A percentile compares a stretch with the other conserved stretches of the same genome.
These are phyloP conservation scores for Heliconius congener DNA, from an alignment of 1,140 invertebrate genomes.

Conservation along the genomic window DNA sequence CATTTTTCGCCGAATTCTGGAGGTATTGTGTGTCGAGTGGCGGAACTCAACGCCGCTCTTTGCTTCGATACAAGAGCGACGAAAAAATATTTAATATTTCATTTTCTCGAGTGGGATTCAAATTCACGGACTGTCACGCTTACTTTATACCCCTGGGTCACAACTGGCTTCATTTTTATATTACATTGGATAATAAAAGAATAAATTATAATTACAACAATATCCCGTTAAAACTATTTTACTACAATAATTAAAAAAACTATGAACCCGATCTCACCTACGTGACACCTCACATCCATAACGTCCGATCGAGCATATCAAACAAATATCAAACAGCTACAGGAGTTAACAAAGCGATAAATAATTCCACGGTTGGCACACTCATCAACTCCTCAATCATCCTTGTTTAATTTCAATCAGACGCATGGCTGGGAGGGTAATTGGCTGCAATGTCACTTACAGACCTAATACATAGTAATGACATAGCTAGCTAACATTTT, in stretches of 20 bases:
- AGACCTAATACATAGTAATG: conserved; percentile 15
- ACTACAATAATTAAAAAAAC: too few relatives aligned
- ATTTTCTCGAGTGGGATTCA: neutral
- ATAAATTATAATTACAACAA: too few relatives aligned
- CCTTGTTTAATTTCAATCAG: conserved; percentile 60
- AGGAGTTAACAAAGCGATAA: conserved; percentile 28
- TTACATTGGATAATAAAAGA: too few relatives aligned
- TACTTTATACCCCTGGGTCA: neutral
- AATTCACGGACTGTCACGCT: neutral
- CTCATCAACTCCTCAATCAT: conserved; percentile 53
- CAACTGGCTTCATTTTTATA: neutral
- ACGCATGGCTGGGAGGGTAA: conserved; percentile 48
- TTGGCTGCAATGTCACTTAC: conserved; percentile 49
- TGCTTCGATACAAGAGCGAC: neutral
- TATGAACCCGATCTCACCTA: too few relatives aligned
- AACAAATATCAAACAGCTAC: conserved; percentile 10
- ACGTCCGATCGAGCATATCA: neutral
- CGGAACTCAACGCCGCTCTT: neutral
- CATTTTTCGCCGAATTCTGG: neutral
- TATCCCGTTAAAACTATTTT: too few relatives aligned
- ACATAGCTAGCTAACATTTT: neutral
- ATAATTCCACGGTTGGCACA: conserved; percentile 32
- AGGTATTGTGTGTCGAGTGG: too few relatives aligned
- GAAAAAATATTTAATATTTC: neutral
- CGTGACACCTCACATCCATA: neutral